Evolutionary conservation across 2,113 vertebrate genomes (phyloP).

Genomic region (Beaufortia kweichowensis): DNA sequence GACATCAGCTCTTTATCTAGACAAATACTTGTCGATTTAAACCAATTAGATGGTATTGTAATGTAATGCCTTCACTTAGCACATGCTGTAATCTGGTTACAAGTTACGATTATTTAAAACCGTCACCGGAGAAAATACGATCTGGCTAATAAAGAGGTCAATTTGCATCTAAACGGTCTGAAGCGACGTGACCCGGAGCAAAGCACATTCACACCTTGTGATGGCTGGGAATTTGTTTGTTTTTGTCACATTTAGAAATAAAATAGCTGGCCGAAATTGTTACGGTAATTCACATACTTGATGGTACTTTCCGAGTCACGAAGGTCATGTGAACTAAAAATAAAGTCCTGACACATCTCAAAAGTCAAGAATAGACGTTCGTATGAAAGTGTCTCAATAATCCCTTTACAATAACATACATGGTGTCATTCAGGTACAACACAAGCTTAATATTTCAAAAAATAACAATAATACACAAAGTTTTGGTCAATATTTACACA

Average conservation of each 20-base stretch:
- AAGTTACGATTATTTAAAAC: not conserved
- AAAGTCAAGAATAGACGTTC: not conserved
- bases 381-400: not conserved
- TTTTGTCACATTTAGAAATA: not conserved
- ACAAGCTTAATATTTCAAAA: not conserved
- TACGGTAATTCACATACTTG: not conserved
- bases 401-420: not conserved
- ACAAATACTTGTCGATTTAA: constrained; percentile 22
- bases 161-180: constrained; percentile 44
- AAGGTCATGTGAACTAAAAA: not conserved
- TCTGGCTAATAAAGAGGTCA: not conserved
- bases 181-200: not conserved
- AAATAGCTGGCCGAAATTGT: not conserved
- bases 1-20: constrained; percentile 10
- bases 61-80: constrained; percentile 32
- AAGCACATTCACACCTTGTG: not conserved
- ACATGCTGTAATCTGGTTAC: constrained; percentile 36
- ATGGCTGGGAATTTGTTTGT: not conserved
- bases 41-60: constrained; percentile 41
- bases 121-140: not conserved
- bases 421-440: not conserved
- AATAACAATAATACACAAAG: not conserved
- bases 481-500: not conserved
- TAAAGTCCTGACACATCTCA: not conserved
- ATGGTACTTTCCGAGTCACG: too few species aligned